A percentile compares a stretch with the other conserved stretches of the same genome.
These are phyloP conservation scores for Cerastoderma edule DNA, from an alignment of 2,888 invertebrate species.

Conservation along the genomic window DNA sequence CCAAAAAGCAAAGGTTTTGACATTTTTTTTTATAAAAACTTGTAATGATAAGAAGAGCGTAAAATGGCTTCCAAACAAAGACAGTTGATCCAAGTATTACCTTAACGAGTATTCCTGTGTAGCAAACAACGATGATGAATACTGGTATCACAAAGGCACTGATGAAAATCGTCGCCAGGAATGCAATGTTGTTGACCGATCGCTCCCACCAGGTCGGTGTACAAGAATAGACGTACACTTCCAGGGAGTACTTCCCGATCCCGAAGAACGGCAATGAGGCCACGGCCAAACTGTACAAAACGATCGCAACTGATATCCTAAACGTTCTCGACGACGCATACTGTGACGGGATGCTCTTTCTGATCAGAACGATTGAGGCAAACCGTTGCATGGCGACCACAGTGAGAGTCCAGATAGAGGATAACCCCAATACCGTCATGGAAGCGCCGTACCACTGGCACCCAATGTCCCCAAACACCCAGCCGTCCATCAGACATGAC, in stretches of 20 bases:
- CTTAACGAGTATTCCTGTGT: constrained; percentile 21
- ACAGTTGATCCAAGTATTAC: constrained; percentile 1
- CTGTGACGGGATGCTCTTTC: not conserved
- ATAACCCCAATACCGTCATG: constrained; percentile 23
- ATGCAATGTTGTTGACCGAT: not conserved
- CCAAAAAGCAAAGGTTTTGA: not conserved
- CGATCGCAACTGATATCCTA: not conserved
- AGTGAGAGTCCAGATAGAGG: constrained; percentile 10
- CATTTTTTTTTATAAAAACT: not conserved
- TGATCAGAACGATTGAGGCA: constrained; percentile 3
- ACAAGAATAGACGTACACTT: constrained; percentile 27
- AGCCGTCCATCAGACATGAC: constrained; percentile 16
- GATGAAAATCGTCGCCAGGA: constrained; percentile 9
- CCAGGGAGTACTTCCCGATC: constrained; percentile 22
- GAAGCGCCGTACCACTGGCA: constrained; percentile 33
- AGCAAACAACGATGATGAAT: constrained; percentile 4
- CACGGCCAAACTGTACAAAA: constrained; percentile 3
- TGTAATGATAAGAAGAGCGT: no score
- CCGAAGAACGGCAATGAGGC: constrained; percentile 25
- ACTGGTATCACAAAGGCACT: constrained; percentile 27
- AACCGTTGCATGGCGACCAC: constrained; percentile 23
- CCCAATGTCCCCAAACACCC: constrained; percentile 29
- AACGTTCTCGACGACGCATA: not conserved
- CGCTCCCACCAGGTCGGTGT: constrained; percentile 27
- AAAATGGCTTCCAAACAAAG: no score